Evolutionary conservation across 1,140 invertebrate genomes (phyloP), one percentile per base, ranked within the genome.

Genomic region (Pinna nobilis): DNA sequence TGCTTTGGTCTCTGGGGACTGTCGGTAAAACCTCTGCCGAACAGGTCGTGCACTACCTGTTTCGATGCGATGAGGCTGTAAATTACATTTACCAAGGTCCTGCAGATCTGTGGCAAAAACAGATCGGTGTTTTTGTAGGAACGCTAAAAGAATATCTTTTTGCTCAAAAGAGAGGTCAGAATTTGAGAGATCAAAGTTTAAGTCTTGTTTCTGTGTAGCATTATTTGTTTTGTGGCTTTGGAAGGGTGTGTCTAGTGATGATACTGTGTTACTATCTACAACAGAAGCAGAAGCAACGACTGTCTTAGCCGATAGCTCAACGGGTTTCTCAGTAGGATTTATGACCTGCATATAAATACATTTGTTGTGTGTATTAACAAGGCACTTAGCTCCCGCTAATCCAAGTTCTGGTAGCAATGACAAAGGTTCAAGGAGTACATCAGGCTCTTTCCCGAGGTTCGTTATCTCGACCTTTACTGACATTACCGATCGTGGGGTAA

Each of bases 61-160:
- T 5, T 72, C 65, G 25, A 69, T 75, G 1, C 59, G 25, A 50
- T 78, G 68, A 39, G 61, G 23, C 37, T 69, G 65, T 0, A 53
- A 20, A 41, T 64, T 30, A 30, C 66, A 66, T 6, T 28, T 70
- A 20, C 68, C 72, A 23, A 79, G 28, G 57, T 76, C 65, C 25
- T 20, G 64, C 2, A 79, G 11, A 23, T 70, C 39, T n/a, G 32
- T 61, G 9, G 77, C 74, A 69, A 79, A 79, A n/a, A 53, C 50
- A 15, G 59, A 28, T 18, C 69, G 44, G 41, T 79, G 65, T 30
- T 49, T 5, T 0, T 49, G 20, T 25, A 78, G 28, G 55, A 78
- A 78, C 20, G 44, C 11, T 18, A 33, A 11, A 6, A 74, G 37
- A 9, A 9, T 11, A 13, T 72, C 1, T 35, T 79, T 79, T 65